Conservation (phyloP, 2,797 vertebrate genomes). For the Gorsachius magnificus region DNA sequence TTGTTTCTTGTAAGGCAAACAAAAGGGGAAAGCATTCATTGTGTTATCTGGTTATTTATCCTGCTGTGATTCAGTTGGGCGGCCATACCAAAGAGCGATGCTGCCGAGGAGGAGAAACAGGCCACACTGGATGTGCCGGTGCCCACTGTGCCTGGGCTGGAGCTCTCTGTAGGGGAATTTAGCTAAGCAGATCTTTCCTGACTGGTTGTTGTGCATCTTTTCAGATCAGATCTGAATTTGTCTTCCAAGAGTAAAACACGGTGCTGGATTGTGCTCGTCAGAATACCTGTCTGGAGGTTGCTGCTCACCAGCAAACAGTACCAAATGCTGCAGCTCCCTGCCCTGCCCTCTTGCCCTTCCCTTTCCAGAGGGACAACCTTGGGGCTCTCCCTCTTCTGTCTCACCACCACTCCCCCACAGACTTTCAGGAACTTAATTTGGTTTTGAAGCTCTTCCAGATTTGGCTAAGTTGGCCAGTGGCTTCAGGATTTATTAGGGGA, state of each 20-base stretch:
- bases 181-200: neutral
- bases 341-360: neutral
- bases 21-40: neutral
- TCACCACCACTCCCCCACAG: fast-evolving
- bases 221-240: neutral
- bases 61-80: neutral
- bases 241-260: neutral
- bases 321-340: neutral
- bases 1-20: neutral
- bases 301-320: neutral
- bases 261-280: neutral
- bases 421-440: neutral
- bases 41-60: neutral
- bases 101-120: neutral
- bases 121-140: neutral
- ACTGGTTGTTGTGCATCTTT: neutral
- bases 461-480: neutral
- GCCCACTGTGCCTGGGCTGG: neutral
- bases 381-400: neutral
- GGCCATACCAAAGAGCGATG: neutral
- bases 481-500: neutral
- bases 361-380: neutral
- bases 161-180: neutral
- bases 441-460: neutral
- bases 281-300: neutral